Evolutionary conservation across 1,140 invertebrate species (phyloP).

Genomic region (Fopius arisanus): DNA sequence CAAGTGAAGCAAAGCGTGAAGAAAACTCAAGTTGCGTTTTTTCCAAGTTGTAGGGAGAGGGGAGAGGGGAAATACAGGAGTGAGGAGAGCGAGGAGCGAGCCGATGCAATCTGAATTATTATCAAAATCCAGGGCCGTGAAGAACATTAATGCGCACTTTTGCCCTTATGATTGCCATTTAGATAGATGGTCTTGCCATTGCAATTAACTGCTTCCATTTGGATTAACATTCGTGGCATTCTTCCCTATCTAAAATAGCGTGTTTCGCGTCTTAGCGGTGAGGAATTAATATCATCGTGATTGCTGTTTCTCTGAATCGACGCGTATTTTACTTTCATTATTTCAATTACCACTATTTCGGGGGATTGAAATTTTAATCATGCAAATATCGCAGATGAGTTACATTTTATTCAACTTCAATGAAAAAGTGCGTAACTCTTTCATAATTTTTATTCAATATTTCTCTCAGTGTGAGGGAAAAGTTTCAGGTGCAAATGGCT

Average conservation of each 20-base stretch:
- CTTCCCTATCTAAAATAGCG: constrained; percentile 20
- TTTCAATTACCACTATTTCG: too few species aligned
- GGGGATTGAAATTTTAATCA: background rate
- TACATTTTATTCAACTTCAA: too few species aligned
- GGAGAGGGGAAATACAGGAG: background rate
- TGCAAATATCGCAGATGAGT: too few species aligned
- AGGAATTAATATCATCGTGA: constrained; percentile 2
- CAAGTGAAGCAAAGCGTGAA: constrained; percentile 6
- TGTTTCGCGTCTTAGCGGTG: constrained; percentile 9
- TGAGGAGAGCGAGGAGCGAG: constrained; percentile 1
- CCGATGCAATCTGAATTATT: constrained; percentile 17
- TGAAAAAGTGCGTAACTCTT: too few species aligned
- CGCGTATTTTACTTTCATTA: background rate
- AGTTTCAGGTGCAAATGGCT: too few species aligned
- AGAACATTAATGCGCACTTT: constrained; percentile 34
- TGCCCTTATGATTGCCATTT: constrained; percentile 36
- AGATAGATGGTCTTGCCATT: constrained; percentile 30
- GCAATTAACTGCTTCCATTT: constrained; percentile 38
- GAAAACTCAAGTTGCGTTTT: background rate
- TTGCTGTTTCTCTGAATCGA: background rate
- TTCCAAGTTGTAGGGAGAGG: background rate
- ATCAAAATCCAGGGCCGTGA: constrained; percentile 19
- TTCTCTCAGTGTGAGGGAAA: too few species aligned
- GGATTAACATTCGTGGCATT: constrained; percentile 21
- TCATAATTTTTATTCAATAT: too few species aligned